Evolutionary conservation across 2,113 vertebrate species (phyloP).

Genomic region (Nesoenas mayeri): DNA sequence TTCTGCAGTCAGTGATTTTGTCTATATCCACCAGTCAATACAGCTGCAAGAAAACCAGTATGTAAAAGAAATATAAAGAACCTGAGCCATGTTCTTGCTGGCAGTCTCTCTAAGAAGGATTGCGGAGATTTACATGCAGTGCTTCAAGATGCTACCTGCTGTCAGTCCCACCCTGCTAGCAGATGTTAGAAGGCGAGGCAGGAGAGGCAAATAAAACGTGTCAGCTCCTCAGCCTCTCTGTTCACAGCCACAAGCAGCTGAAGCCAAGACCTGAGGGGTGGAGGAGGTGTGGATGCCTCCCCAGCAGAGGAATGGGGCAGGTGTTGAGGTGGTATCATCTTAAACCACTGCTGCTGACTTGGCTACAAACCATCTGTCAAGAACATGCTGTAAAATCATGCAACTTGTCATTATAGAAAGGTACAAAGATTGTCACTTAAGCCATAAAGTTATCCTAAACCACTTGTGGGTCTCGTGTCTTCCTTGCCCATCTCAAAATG

Average conservation of each 20-base stretch:
- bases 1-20: background rate
- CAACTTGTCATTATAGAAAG: background rate
- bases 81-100: background rate
- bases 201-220: background rate
- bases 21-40: background rate
- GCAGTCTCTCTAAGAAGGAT: background rate
- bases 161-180: background rate
- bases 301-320: background rate
- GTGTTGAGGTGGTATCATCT: background rate
- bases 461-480: fast-evolving
- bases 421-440: background rate
- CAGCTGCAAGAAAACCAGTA: background rate
- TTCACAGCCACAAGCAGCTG: background rate
- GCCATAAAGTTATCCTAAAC: background rate
- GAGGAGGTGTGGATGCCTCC: background rate
- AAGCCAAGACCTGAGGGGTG: background rate
- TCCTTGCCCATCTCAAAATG: background rate
- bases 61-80: background rate
- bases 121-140: background rate
- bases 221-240: background rate
- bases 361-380: background rate
- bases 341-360: background rate
- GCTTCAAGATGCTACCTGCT: background rate
- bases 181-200: background rate
- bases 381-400: background rate